Conservation (phyloP, 1,140 invertebrate genomes). For the Musca domestica region DNA sequence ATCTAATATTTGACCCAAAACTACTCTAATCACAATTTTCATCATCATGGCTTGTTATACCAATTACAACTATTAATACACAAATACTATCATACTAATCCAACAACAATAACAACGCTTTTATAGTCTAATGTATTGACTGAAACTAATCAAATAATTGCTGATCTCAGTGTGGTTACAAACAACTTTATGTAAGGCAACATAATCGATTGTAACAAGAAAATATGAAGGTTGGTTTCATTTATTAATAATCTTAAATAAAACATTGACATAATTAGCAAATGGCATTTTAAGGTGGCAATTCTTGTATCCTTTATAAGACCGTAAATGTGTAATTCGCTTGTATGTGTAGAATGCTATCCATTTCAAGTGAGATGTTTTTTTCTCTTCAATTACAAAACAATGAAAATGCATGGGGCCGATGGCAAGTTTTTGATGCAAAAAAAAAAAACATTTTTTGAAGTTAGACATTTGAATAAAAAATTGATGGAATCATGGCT, state of each 20-base stretch:
- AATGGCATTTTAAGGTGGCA: no score
- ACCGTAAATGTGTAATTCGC: no score
- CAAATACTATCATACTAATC: neutral
- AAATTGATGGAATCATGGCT: no score
- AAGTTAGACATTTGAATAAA: no score
- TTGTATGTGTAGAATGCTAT: no score
- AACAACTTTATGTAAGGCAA: slow-evolving; percentile 52
- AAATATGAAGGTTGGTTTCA: slow-evolving; percentile 21
- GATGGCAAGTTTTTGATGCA: no score
- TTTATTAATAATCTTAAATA: neutral
- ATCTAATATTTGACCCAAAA: neutral
- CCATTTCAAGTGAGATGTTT: no score
- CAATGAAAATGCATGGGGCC: no score
- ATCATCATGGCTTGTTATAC: neutral
- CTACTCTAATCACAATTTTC: neutral
- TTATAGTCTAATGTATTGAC: slow-evolving; percentile 34
- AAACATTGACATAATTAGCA: no score
- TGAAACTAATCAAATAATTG: slow-evolving; percentile 48
- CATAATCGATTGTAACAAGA: neutral
- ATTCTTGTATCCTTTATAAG: no score
- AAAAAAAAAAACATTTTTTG: no score
- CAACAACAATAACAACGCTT: neutral
- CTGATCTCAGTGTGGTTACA: slow-evolving; percentile 48
- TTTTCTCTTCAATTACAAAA: no score
- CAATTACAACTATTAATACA: neutral